These are phyloP conservation scores for Silurus aristotelis DNA, from an alignment of 2,797 vertebrate genomes.

Conservation along the genomic window DNA sequence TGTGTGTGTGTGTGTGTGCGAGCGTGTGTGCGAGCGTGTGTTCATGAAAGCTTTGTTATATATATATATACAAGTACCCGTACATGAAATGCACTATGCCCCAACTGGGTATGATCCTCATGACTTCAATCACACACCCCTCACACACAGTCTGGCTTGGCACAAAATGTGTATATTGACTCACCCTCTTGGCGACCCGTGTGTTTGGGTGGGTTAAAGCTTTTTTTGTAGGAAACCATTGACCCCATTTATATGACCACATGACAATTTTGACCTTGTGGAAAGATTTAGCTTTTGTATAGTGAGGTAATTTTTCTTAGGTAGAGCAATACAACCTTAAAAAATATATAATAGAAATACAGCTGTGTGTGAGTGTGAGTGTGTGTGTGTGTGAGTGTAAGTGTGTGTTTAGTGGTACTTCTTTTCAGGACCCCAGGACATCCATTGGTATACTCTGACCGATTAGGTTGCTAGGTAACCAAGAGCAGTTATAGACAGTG, in stretches of 20 bases:
- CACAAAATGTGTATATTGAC: constrained; percentile 28
- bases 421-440: constrained; percentile 40
- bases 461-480: constrained; percentile 80
- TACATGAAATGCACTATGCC: neutral
- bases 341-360: neutral
- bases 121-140: neutral
- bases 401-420: neutral
- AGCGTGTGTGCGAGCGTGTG: constrained; percentile 22
- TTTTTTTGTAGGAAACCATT: neutral
- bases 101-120: neutral
- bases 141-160: constrained; percentile 27
- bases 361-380: neutral
- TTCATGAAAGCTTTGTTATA: neutral
- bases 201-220: neutral
- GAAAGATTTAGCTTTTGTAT: neutral
- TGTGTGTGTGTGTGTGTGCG: neutral
- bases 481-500: constrained; percentile 74
- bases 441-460: constrained; percentile 35
- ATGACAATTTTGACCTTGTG: constrained; percentile 10
- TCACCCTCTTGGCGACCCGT: constrained; percentile 23
- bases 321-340: neutral
- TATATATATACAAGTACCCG: neutral
- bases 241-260: constrained; percentile 6
- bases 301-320: neutral
- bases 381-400: neutral